These are phyloP conservation scores for Helobdella robusta DNA, from an alignment of 2,888 invertebrate species.

Conservation along the genomic window DNA sequence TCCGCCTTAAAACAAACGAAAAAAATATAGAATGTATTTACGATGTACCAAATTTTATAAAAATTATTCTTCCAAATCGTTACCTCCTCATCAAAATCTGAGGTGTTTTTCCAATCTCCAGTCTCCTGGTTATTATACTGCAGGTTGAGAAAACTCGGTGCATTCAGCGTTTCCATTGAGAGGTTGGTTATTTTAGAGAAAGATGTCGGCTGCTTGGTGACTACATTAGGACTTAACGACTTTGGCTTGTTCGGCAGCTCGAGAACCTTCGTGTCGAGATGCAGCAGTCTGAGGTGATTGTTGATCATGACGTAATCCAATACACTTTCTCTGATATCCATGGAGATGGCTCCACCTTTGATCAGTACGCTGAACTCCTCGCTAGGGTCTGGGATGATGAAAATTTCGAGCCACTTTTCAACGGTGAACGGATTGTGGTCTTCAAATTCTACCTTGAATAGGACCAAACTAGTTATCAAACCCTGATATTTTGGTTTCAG, in stretches of 20 bases:
- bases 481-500: background rate
- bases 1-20: no score
- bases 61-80: no score
- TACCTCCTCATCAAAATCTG: no score
- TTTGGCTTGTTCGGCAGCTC: background rate
- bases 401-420: slow-evolving; percentile 6
- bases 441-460: background rate
- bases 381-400: background rate
- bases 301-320: background rate
- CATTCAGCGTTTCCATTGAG: no score
- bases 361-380: background rate
- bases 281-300: background rate
- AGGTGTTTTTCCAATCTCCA: no score
- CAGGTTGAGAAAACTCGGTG: no score
- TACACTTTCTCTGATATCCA: background rate
- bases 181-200: no score
- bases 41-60: no score
- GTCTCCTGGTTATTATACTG: no score
- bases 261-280: background rate
- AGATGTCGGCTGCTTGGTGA: no score
- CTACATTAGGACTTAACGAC: no score
- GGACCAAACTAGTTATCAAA: background rate
- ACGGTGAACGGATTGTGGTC: background rate
- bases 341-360: background rate
- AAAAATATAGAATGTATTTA: no score